Percentiles rank a stretch among this genome's conserved stretches.
phyloP scores from a whole-genome alignment of 2,113 vertebrate species.

The Podilymbus podiceps region DNA sequence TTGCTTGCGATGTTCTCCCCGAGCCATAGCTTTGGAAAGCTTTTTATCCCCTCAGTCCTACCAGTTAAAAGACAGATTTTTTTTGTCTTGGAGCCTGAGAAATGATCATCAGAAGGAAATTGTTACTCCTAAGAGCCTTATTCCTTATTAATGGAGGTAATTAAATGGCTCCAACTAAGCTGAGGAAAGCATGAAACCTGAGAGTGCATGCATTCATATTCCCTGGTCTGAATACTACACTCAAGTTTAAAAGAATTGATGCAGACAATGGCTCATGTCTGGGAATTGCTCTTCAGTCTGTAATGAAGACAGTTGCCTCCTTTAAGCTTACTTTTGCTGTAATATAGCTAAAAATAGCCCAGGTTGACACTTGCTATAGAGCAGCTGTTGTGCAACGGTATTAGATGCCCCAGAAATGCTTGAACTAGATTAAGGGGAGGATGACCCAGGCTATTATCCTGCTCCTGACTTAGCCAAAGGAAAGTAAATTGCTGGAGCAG shows the following conservation, averaged over 20 bases:
- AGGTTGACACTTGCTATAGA: not conserved
- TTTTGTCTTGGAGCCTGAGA: not conserved
- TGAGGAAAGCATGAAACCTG: not conserved
- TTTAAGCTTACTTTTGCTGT: not conserved
- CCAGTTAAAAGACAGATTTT: not conserved
- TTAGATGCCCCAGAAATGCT: not conserved
- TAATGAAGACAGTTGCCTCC: not conserved
- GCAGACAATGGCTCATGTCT: slow-evolving; percentile 3
- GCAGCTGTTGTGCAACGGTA: not conserved
- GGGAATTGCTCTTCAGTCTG: not conserved
- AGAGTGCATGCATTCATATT: not conserved
- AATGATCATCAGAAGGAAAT: not conserved
- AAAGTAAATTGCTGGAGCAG: not conserved
- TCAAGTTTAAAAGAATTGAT: slow-evolving; percentile 18
- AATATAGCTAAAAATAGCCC: slow-evolving; percentile 15
- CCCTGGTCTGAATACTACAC: not conserved
- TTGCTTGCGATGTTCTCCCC: not conserved
- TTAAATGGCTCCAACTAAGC: slow-evolving; percentile 24
- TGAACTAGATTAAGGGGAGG: not conserved
- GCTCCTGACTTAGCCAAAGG: not conserved
- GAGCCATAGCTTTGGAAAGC: not conserved
- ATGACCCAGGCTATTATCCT: not conserved
- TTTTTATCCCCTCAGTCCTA: not conserved
- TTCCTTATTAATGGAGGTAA: slow-evolving; percentile 31
- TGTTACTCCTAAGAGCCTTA: slow-evolving; percentile 16